Evolutionary conservation across 1,140 invertebrate genomes (phyloP).

Genomic region (Dinoponera quadriceps): DNA sequence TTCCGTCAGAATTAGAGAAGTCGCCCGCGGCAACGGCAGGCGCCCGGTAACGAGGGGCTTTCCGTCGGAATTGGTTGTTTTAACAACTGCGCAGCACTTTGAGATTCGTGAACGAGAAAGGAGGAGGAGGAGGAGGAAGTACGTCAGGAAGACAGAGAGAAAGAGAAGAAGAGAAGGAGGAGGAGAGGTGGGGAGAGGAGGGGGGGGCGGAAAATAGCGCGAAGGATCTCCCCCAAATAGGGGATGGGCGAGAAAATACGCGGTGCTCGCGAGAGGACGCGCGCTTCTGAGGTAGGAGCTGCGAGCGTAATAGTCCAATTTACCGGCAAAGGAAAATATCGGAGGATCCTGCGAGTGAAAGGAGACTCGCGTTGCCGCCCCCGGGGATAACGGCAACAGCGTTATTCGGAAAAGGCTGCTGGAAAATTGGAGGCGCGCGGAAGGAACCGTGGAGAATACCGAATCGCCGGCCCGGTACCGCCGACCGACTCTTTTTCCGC

Average conservation of each 20-base stretch:
- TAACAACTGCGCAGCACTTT: slow-evolving; percentile 75
- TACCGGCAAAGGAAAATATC: slow-evolving; percentile 80
- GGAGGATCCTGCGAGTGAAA: slow-evolving; percentile 75
- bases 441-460: background rate
- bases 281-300: slow-evolving; percentile 70
- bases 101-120: slow-evolving; percentile 61
- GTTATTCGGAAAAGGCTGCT: slow-evolving; percentile 61
- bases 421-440: slow-evolving; percentile 79
- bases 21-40: slow-evolving; percentile 49
- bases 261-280: slow-evolving; percentile 66
- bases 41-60: slow-evolving; percentile 66
- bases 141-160: background rate
- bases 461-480: background rate
- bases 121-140: slow-evolving; percentile 29
- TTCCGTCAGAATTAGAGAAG: slow-evolving; percentile 65
- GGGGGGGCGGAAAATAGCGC: slow-evolving; percentile 5
- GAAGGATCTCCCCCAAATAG: slow-evolving; percentile 45
- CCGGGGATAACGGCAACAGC: slow-evolving; percentile 29
- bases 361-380: slow-evolving; percentile 60
- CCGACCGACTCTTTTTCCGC: slow-evolving; percentile 38
- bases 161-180: background rate
- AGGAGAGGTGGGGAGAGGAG: background rate
- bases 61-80: slow-evolving; percentile 76
- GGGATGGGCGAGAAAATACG: slow-evolving; percentile 61
- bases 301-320: slow-evolving; percentile 82